A percentile compares a stretch with the other conserved stretches of the same genome.
These are phyloP conservation scores for Malurus cyaneus DNA, from an alignment of 2,113 vertebrate genomes.

Conservation along the genomic window DNA sequence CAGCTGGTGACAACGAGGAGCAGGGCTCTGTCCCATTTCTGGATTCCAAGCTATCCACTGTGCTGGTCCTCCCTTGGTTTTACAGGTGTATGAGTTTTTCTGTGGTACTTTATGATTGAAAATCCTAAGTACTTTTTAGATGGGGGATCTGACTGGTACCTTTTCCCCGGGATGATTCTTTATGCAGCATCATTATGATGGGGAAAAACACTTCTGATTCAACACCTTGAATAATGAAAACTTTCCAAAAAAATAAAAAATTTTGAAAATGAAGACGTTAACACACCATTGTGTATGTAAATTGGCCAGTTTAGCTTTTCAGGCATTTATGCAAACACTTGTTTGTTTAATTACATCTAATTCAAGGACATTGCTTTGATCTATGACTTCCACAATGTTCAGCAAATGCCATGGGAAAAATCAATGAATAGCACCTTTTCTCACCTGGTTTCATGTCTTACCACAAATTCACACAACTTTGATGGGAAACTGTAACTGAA, in stretches of 20 bases:
- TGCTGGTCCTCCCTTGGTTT: not conserved
- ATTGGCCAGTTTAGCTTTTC: not conserved
- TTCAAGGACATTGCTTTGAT: conserved; percentile 19
- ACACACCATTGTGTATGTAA: not conserved
- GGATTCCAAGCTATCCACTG: not conserved
- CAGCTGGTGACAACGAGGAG: not conserved
- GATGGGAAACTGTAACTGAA: conserved; percentile 21
- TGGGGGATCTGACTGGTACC: not conserved
- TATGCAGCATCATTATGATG: not conserved
- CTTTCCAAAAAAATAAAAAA: not conserved
- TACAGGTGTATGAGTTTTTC: not conserved
- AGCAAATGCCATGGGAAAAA: conserved; percentile 7
- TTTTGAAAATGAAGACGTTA: not conserved
- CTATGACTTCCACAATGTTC: not conserved
- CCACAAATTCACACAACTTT: not conserved
- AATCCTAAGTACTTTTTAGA: not conserved
- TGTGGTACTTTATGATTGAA: not conserved
- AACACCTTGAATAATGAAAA: not conserved
- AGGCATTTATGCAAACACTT: conserved; percentile 24
- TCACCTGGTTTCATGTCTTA: not conserved
- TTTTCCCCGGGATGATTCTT: not conserved
- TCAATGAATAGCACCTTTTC: not conserved
- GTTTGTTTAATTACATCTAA: conserved; percentile 18
- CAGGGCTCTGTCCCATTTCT: not conserved
- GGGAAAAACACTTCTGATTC: not conserved